Percentiles rank a stretch among this genome's conserved stretches.
phyloP scores from a whole-genome alignment of 1,140 invertebrate species.

The Mesaphorura yosii region DNA sequence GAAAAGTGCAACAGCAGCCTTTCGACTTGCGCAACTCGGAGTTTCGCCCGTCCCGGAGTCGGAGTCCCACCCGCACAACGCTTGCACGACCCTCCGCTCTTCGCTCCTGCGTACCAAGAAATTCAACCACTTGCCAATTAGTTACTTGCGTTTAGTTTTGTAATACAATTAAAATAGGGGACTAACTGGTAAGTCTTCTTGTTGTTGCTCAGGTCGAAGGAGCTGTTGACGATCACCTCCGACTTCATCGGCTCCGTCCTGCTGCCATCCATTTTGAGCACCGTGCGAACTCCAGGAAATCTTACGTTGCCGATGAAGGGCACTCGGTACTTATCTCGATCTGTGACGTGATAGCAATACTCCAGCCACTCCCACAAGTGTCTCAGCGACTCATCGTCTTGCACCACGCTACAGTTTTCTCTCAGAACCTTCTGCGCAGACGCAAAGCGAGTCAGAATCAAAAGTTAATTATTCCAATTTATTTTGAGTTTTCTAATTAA shows the following conservation, averaged over 20 bases:
- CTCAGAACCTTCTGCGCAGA: slow-evolving; percentile 43
- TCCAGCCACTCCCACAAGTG: slow-evolving; percentile 64
- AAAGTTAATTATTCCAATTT: neutral
- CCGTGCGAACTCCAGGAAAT: slow-evolving; percentile 52
- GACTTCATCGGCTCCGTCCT: slow-evolving; percentile 38
- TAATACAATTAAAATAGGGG: neutral
- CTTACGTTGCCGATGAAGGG: slow-evolving; percentile 41
- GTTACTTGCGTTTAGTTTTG: slow-evolving; percentile 4
- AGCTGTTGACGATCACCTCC: slow-evolving; percentile 42
- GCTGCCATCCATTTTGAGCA: slow-evolving; percentile 36
- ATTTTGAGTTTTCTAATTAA: neutral
- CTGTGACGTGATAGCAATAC: slow-evolving; percentile 54
- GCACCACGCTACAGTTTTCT: slow-evolving; percentile 28
- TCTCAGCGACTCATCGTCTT: slow-evolving; percentile 40
- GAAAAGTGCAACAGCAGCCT: slow-evolving; percentile 81
- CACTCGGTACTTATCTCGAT: slow-evolving; percentile 48
- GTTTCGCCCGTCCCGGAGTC: slow-evolving; percentile 6
- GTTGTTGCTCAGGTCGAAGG: slow-evolving; percentile 41
- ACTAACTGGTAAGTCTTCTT: slow-evolving; percentile 44
- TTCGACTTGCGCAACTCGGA: slow-evolving; percentile 45
- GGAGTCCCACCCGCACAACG: slow-evolving; percentile 67
- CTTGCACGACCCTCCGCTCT: slow-evolving; percentile 62
- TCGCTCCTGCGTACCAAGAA: slow-evolving; percentile 46
- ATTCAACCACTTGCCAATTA: neutral
- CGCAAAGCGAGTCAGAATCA: neutral